phyloP scores from a whole-genome alignment of 2,113 vertebrate genomes.

The Podarcis raffonei region DNA sequence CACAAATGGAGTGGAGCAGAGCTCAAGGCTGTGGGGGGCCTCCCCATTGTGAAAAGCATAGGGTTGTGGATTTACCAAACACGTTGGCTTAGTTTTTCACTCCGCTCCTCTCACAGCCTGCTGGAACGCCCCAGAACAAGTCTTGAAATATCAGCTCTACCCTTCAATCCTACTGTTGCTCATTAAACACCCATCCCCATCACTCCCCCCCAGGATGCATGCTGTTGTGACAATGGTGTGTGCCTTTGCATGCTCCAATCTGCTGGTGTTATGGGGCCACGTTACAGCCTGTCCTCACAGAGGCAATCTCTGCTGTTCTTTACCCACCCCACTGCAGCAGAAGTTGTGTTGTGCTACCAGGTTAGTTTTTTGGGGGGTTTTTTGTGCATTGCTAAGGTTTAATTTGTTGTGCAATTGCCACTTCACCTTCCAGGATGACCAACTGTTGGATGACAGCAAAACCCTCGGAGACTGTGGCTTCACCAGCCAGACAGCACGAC shows the following conservation, averaged over 20 bases:
- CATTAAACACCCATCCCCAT: neutral
- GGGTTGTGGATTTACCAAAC: neutral
- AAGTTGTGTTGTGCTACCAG: neutral
- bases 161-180: neutral
- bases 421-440: slow-evolving; percentile 81
- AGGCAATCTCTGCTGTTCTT: neutral
- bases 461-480: slow-evolving; percentile 91
- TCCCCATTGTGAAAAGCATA: too few species aligned
- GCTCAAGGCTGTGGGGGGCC: neutral
- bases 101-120: neutral
- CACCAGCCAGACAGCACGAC: slow-evolving; percentile 90
- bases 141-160: neutral
- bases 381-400: neutral
- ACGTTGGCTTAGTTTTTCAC: neutral
- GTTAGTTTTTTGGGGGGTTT: too few species aligned
- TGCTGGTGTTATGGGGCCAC: neutral
- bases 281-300: neutral
- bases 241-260: neutral
- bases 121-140: neutral
- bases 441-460: slow-evolving; percentile 88
- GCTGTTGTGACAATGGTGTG: neutral
- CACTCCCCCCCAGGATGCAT: neutral
- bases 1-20: too few species aligned
- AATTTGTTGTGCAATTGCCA: neutral
- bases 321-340: too few species aligned